Conservation (phyloP, 2,888 invertebrate genomes). For the Hesperia comma region DNA sequence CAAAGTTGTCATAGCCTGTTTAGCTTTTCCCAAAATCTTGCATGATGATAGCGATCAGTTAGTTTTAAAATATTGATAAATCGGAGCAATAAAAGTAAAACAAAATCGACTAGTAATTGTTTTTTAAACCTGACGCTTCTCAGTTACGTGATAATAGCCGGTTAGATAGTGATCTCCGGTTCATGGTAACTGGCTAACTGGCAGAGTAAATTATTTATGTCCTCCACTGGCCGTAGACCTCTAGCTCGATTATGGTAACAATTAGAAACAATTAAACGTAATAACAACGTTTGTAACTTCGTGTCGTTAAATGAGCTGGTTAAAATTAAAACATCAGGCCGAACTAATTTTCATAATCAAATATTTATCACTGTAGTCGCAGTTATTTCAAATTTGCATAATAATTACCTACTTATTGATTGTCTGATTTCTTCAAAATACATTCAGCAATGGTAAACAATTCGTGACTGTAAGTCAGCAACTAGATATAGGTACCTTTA, state of each 20-base stretch:
- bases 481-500: neutral
- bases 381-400: too few relatives aligned
- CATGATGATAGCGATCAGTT: too few relatives aligned
- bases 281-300: constrained; percentile 8
- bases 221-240: constrained; percentile 10
- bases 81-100: too few relatives aligned
- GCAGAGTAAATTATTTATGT: neutral
- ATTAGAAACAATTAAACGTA: constrained; percentile 12
- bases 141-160: neutral
- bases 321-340: constrained; percentile 8
- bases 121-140: neutral
- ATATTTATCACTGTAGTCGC: too few relatives aligned
- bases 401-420: too few relatives aligned
- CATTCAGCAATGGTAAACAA: neutral
- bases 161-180: neutral
- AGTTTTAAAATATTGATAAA: too few relatives aligned
- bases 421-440: too few relatives aligned
- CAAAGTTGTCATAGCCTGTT: too few relatives aligned
- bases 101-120: neutral
- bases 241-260: neutral
- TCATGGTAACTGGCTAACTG: neutral
- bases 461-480: neutral
- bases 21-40: too few relatives aligned
- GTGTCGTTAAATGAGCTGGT: constrained; percentile 13
- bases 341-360: too few relatives aligned